phyloP scores from a whole-genome alignment of 2,113 vertebrate species.

The Silurus asotus region DNA sequence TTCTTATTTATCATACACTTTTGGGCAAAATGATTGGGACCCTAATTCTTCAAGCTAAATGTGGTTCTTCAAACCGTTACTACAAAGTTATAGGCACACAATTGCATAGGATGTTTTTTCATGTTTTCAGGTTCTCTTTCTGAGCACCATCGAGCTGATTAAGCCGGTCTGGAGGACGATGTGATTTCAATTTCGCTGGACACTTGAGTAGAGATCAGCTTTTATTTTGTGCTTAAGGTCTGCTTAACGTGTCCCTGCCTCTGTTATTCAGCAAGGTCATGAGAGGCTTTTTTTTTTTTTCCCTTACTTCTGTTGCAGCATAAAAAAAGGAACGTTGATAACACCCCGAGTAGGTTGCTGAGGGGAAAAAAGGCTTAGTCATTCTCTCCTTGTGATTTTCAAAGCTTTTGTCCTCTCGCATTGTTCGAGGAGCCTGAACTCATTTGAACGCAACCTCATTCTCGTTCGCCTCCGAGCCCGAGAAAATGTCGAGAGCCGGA shows the following conservation, averaged over 20 bases:
- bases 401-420: neutral
- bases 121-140: neutral
- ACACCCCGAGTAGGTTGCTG: neutral
- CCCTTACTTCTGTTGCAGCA: neutral
- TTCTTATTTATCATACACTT: too few species aligned
- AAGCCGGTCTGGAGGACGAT: neutral
- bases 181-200: slow-evolving; percentile 32
- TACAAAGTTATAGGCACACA: too few species aligned
- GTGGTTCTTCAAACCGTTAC: too few species aligned
- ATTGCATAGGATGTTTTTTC: too few species aligned
- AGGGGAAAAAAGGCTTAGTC: slow-evolving; percentile 5
- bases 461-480: neutral
- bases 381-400: slow-evolving; percentile 8
- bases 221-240: neutral
- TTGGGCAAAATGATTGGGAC: too few species aligned
- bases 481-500: neutral
- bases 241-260: neutral
- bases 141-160: neutral
- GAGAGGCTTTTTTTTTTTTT: neutral
- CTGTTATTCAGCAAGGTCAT: slow-evolving; percentile 35
- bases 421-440: slow-evolving; percentile 9
- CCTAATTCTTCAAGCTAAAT: too few species aligned
- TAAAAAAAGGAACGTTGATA: slow-evolving; percentile 17
- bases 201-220: slow-evolving; percentile 6
- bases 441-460: neutral